A percentile compares a stretch with the other conserved stretches of the same genome.
phyloP scores from a whole-genome alignment of 2,797 vertebrate species.

The Crocidura indochinensis region DNA sequence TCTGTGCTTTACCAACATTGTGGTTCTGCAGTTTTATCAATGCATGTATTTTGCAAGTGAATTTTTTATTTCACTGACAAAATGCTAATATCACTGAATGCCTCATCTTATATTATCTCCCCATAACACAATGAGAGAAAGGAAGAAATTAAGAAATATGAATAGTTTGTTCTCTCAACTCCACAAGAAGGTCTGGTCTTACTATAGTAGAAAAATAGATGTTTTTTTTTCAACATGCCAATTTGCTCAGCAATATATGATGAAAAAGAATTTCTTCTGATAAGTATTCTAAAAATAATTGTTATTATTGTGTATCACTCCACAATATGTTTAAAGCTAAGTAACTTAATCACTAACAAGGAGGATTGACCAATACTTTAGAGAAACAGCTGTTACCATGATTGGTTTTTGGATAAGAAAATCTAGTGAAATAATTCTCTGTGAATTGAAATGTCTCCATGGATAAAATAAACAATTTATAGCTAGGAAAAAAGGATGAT shows the following conservation, averaged over 20 bases:
- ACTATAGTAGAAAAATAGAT: too few species aligned
- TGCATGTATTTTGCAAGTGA: not conserved
- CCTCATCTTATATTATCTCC: not conserved
- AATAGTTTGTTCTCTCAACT: not conserved
- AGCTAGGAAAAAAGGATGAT: not conserved
- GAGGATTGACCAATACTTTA: not conserved
- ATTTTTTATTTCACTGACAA: not conserved
- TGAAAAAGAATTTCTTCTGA: not conserved
- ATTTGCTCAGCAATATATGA: conserved; percentile 11
- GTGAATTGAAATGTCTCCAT: not conserved
- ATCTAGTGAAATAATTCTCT: not conserved
- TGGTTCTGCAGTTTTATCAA: not conserved
- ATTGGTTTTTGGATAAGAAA: not conserved
- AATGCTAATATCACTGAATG: conserved; percentile 24
- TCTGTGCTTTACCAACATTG: not conserved
- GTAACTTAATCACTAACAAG: not conserved
- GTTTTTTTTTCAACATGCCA: not conserved
- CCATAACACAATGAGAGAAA: not conserved
- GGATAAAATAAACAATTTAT: not conserved
- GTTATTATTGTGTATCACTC: not conserved
- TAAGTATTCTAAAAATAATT: conserved; percentile 51
- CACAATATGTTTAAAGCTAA: conserved; percentile 26
- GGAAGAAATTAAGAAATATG: conserved; percentile 25
- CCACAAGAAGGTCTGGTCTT: too few species aligned
- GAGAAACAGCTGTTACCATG: not conserved